phyloP scores from a whole-genome alignment of 2,113 vertebrate species.

The Salvelinus sp. region DNA sequence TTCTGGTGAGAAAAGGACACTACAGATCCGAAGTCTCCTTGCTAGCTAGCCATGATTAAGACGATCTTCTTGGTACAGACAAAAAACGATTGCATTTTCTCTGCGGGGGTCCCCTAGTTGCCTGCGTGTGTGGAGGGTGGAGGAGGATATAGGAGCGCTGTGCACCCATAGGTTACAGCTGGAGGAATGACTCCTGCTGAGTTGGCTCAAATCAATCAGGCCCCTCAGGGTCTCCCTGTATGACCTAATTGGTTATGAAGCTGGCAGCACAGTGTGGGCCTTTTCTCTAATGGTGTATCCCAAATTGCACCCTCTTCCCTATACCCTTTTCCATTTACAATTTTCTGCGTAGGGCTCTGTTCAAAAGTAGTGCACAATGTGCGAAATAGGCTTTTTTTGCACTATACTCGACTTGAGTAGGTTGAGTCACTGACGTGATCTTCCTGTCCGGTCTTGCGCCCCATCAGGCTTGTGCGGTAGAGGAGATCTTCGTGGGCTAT shows the following conservation, averaged over 20 bases:
- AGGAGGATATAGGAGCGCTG: slow-evolving; percentile 6
- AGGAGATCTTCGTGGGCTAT: too few species aligned
- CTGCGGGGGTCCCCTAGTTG: slow-evolving; percentile 18
- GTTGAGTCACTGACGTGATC: too few species aligned
- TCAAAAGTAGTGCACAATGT: too few species aligned
- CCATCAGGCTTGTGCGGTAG: too few species aligned
- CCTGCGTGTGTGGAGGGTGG: not conserved
- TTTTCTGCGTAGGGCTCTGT: too few species aligned
- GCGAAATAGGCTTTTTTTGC: too few species aligned
- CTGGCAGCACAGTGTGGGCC: slow-evolving; percentile 25
- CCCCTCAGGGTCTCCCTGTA: slow-evolving; percentile 50
- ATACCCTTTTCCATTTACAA: too few species aligned
- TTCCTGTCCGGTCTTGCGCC: too few species aligned
- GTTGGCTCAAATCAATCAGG: slow-evolving; percentile 56
- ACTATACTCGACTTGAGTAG: too few species aligned
- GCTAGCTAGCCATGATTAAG: slow-evolving; percentile 44
- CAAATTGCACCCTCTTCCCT: not conserved
- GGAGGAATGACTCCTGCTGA: slow-evolving; percentile 38
- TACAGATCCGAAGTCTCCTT: slow-evolving; percentile 24
- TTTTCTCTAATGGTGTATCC: slow-evolving; percentile 41
- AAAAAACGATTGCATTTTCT: slow-evolving; percentile 43
- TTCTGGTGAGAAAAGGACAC: slow-evolving; percentile 37
- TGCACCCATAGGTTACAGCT: slow-evolving; percentile 34
- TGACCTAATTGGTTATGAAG: slow-evolving; percentile 60
- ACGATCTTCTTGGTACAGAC: slow-evolving; percentile 24